phyloP scores from a whole-genome alignment of 2,113 vertebrate genomes.

The Neotoma lepida region DNA sequence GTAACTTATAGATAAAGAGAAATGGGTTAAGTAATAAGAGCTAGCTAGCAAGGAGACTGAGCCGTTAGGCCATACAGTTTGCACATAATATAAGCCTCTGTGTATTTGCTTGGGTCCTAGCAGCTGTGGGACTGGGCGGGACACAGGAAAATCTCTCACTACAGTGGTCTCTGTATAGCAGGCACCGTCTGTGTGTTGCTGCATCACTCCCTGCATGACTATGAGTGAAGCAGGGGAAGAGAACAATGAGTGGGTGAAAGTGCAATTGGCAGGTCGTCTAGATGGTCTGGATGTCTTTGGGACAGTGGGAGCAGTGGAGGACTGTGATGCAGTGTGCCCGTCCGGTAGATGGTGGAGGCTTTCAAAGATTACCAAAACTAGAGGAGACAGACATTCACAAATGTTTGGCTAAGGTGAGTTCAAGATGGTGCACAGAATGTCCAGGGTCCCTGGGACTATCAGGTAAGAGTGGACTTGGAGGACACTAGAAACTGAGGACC shows the following conservation, averaged over 20 bases:
- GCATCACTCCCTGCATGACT: rapidly evolving
- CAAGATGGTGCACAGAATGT: neutral
- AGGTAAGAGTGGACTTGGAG: neutral
- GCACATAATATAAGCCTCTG: too few relatives aligned
- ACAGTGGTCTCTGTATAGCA: too few relatives aligned
- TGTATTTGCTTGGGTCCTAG: too few relatives aligned
- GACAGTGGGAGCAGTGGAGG: neutral
- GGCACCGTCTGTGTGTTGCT: neutral
- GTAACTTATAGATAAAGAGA: too few relatives aligned
- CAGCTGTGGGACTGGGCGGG: too few relatives aligned
- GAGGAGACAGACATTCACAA: neutral
- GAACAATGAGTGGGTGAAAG: neutral
- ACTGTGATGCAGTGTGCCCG: neutral
- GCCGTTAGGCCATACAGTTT: too few relatives aligned
- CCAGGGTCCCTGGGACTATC: neutral
- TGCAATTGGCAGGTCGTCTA: neutral
- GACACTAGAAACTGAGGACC: neutral
- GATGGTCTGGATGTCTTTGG: neutral
- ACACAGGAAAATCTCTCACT: too few relatives aligned
- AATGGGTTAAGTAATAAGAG: too few relatives aligned
- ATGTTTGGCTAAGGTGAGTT: neutral
- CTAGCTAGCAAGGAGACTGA: too few relatives aligned
- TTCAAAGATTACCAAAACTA: neutral
- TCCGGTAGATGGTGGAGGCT: neutral
- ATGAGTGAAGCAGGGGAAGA: neutral